Evolutionary conservation across 1,140 invertebrate genomes (phyloP), one percentile per base, ranked within the genome.

Genomic region (Eumaeus atala): DNA sequence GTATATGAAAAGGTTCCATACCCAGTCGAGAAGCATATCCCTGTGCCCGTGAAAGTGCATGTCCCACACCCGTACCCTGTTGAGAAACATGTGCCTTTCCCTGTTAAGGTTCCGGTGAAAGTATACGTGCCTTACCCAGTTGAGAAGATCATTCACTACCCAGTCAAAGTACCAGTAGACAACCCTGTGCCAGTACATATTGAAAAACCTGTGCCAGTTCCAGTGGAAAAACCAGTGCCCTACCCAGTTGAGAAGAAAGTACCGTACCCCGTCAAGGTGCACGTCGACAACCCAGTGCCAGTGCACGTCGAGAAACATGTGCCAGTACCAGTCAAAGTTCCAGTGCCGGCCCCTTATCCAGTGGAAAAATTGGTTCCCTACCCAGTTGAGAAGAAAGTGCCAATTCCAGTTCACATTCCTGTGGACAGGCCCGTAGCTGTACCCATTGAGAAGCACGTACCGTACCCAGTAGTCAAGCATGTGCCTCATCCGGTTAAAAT

Each of bases 51-150:
- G 3, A 91, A 93, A 74, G 92, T 93, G 11, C 90, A 88, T 58
- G 90, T 92, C 1, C 90, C 91, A 1, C 89, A 90, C 38, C 92
- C 92, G 0, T 93, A 93, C 75, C 92, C 92, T 48, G 92, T 94
- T 3, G 92, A 92, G 66, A 93, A 93, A 67, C 87, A 92, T 61
- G 89, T 93, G 18, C 92, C 89, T 14, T 89, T 89, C 64, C 91
- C 92, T 18, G 90, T 92, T 9, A 92, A 92, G 70, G 91, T 93
- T 36, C 89, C 90, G 35, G 91, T 93, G 51, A 91, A 91, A 63
- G 90, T 93, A 18, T 89, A 89, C 54, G 89, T 92, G 38, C 93
- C 93, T 1, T 91, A 91, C 52, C 91, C 92, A 34, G 92, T 94
- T 0, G 92, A 93, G 69, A 93, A 93, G 75, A 89, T 90, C 36